Percentiles rank a stretch among this genome's conserved stretches.
Evolutionary conservation across 2,797 vertebrate genomes (phyloP).

Genomic region (Denticeps clupeoides): DNA sequence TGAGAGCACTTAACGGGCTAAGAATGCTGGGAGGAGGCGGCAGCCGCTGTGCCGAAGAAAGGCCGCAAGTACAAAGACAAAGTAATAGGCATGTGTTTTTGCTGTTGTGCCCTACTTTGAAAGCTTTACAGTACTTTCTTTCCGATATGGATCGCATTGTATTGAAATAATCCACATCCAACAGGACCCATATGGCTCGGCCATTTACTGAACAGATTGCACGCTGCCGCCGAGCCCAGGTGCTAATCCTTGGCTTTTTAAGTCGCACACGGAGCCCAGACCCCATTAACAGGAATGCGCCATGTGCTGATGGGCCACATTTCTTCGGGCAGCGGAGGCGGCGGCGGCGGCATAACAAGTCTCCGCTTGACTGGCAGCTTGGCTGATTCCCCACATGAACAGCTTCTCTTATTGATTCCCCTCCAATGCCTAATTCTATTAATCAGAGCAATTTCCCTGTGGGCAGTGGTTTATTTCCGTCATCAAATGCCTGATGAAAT

Average conservation of each 20-base stretch:
- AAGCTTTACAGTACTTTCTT: constrained; percentile 38
- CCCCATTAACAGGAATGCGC: constrained; percentile 30
- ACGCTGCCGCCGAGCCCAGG: constrained; percentile 19
- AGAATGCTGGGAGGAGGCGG: constrained; percentile 41
- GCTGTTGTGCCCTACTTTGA: constrained; percentile 26
- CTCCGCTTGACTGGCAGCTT: constrained; percentile 35
- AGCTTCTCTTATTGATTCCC: constrained; percentile 51
- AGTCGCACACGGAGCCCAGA: constrained; percentile 23
- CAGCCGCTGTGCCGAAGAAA: constrained; percentile 31
- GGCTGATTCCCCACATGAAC: constrained; percentile 42
- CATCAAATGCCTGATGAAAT: constrained; percentile 81
- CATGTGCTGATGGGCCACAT: constrained; percentile 17
- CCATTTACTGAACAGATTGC: constrained; percentile 36
- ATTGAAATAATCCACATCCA: constrained; percentile 42
- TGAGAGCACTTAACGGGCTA: constrained; percentile 60
- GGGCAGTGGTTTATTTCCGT: constrained; percentile 79
- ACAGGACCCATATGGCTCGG: constrained; percentile 38
- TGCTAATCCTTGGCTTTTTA: constrained; percentile 38
- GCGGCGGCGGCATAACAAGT: constrained; percentile 15
- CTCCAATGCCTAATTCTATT: constrained; percentile 70
- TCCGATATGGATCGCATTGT: constrained; percentile 31
- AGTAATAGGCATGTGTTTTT: constrained; percentile 30
- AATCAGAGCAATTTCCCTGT: constrained; percentile 75
- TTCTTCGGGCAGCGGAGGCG: too few relatives aligned
- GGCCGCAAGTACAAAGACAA: constrained; percentile 38